Base-by-base conservation (phyloP, 2,888 invertebrate species). In the Mythimna loreyi region DNA sequence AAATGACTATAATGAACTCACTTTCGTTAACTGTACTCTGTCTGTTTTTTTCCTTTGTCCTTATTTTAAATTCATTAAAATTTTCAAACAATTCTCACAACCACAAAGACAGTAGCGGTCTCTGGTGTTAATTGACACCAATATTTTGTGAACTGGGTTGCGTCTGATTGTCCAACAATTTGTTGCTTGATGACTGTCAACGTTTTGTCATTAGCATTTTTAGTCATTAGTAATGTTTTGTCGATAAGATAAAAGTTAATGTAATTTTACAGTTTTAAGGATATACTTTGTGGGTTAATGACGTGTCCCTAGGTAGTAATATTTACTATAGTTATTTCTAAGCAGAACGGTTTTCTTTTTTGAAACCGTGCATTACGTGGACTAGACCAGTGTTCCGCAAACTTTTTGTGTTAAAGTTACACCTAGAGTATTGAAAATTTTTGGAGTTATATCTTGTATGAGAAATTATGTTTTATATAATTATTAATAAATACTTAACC, bases 101-200 rank as follows among this genome's bases (percentile, higher is more conserved):
- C 59, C 5, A 70, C 58, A 69, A 69, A 75, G 67, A 30, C 16
- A 43, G 55, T 78, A 73, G 60, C 72, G 70, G 74, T 55, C 55
- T n/a, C 11, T 53, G 63, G 78, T 71, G 85, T 56, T 88, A 88
- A 87, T 87, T 88, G 85, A 80, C 86, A 81, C 75, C 81, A 83
- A 86, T 87, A 85, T 81, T n/a, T 72, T 75, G 74, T 66, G 70
- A 82, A 85, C 71, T 82, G 61, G 78, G 77, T 67, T 75, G 71
- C 30, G 60, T 30, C 49, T 40, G 33, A 66, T 68, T 78, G 67
- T 73, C 33, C 16, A 19, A 28, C 28, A 59, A n/a, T n/a, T n/a
- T n/a, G 53, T 67, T 50, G 40, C 21, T 28, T 63, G 30, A 19
- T 36, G 30, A 30, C 13, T 21, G 49, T 58, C 52, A 53, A 1